Evolutionary conservation across 1,140 invertebrate species (phyloP).

Genomic region (Lepidostoma basale): DNA sequence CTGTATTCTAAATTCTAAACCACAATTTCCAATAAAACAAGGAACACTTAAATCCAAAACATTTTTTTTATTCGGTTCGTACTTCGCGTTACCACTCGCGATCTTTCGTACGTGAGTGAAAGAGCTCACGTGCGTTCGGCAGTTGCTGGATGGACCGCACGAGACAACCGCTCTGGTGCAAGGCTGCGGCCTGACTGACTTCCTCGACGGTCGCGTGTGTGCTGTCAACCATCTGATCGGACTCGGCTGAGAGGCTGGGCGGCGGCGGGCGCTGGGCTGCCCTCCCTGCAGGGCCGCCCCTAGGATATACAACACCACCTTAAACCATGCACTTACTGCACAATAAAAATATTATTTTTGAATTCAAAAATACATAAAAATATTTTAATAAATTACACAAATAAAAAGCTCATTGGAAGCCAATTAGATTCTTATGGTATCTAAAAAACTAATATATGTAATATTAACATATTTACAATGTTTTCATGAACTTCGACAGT

Average conservation of each 20-base stretch:
- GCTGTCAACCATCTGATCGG: slow-evolving; percentile 25
- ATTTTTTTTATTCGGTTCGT: neutral
- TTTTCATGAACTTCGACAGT: too few relatives aligned
- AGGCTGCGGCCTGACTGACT: slow-evolving; percentile 16
- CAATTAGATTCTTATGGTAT: too few relatives aligned
- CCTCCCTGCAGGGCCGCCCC: neutral
- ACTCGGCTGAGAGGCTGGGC: neutral
- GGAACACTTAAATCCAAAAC: neutral
- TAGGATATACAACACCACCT: neutral
- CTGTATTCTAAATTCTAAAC: slow-evolving; percentile 5
- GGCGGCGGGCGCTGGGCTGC: neutral
- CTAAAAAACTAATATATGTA: too few relatives aligned
- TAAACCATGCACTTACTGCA: too few relatives aligned
- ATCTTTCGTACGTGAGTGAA: slow-evolving; percentile 4
- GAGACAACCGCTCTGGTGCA: neutral
- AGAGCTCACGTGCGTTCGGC: slow-evolving; percentile 2
- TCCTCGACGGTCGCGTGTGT: slow-evolving; percentile 18
- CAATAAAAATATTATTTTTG: too few relatives aligned
- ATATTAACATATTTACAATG: too few relatives aligned
- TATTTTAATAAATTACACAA: too few relatives aligned
- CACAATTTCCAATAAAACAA: neutral
- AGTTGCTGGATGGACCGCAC: neutral
- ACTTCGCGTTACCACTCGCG: slow-evolving; percentile 3
- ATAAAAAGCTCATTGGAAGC: too few relatives aligned
- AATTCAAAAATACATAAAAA: too few relatives aligned